A percentile compares a stretch with the other conserved stretches of the same genome.
Evolutionary conservation across 2,888 invertebrate genomes (phyloP).

Genomic region (Drosophila prolongata): DNA sequence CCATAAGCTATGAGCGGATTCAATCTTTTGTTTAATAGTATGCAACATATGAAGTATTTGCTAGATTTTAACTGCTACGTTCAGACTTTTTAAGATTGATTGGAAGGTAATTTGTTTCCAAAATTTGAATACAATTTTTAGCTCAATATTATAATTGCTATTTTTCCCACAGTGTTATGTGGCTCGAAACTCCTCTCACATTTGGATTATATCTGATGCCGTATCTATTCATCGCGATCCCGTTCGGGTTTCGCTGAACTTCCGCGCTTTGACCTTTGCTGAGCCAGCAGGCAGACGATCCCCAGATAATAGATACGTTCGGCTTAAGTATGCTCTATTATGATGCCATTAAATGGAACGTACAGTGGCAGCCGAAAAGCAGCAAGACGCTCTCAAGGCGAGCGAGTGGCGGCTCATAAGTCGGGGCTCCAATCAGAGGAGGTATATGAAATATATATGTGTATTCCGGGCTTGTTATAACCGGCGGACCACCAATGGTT

Average conservation of each 20-base stretch:
- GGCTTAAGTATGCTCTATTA: constrained; percentile 55
- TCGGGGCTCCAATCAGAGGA: constrained; percentile 23
- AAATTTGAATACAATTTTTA: too few species aligned
- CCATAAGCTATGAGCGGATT: too few species aligned
- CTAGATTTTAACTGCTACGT: too few species aligned
- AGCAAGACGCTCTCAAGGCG: constrained; percentile 52
- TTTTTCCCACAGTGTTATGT: constrained; percentile 17
- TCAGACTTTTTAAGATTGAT: too few species aligned
- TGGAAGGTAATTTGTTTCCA: too few species aligned
- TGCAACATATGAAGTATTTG: too few species aligned
- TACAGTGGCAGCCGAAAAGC: constrained; percentile 52
- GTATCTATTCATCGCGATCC: constrained; percentile 46
- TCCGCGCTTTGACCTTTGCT: constrained; percentile 68
- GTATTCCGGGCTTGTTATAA: constrained; percentile 17
- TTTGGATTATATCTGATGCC: constrained; percentile 14
- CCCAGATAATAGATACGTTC: constrained; percentile 53
- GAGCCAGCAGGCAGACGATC: constrained; percentile 28
- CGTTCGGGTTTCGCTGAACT: constrained; percentile 39
- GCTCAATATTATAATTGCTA: too few species aligned
- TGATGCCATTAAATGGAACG: constrained; percentile 64
- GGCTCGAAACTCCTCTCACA: constrained; percentile 18
- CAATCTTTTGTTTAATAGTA: too few species aligned
- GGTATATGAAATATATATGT: constrained; percentile 10
- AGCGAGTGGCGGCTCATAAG: constrained; percentile 56
- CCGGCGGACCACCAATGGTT: constrained; percentile 38